Conservation (phyloP, 2,797 vertebrate species). For the Lepus townsendii region DNA sequence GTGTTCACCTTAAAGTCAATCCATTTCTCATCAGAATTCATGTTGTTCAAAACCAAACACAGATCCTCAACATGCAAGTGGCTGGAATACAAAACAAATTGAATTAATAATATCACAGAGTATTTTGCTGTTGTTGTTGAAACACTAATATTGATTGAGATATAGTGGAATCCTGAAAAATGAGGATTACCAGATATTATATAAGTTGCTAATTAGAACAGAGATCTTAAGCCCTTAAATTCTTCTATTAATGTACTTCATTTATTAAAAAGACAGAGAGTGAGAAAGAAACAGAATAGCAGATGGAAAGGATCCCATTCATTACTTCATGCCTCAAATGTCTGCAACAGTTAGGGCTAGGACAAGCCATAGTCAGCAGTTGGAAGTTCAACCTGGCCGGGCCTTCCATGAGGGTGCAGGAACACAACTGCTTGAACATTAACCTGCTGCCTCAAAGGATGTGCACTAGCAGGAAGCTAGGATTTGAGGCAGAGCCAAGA, state of each 20-base stretch:
- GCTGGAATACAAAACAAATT: not conserved
- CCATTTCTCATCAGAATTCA: not conserved
- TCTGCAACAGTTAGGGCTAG: too few species aligned
- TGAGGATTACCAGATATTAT: not conserved
- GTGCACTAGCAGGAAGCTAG: too few species aligned
- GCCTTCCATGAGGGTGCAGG: too few species aligned
- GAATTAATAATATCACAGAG: not conserved
- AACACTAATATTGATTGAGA: not conserved
- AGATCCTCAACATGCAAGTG: not conserved
- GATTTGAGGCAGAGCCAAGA: too few species aligned
- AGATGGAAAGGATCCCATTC: too few species aligned
- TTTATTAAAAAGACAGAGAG: too few species aligned
- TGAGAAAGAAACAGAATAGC: too few species aligned
- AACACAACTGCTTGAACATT: too few species aligned
- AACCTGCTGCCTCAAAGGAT: too few species aligned
- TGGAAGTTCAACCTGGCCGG: too few species aligned
- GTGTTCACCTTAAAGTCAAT: not conserved
- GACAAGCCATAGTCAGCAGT: too few species aligned
- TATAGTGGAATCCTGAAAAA: constrained; percentile 23
- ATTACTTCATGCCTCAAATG: too few species aligned
- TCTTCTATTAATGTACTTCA: not conserved
- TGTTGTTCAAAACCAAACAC: not conserved
- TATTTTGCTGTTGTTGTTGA: not conserved
- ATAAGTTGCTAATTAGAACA: not conserved
- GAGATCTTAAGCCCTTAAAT: not conserved